Evolutionary conservation across 2,797 vertebrate species (phyloP).

Genomic region (Sebastes oblongus): DNA sequence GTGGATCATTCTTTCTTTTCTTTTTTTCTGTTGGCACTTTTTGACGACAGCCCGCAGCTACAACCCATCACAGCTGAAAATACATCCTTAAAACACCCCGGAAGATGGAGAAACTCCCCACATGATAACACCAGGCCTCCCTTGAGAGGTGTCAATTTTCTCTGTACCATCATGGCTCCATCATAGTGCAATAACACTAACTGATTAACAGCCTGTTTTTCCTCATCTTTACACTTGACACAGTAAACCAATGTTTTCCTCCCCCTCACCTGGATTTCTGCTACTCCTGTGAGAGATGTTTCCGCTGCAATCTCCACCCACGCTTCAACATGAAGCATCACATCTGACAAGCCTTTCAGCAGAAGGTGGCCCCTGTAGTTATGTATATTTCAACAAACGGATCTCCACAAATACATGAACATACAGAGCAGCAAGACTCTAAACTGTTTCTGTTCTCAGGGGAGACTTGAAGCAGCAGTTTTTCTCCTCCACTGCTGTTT

Average conservation of each 20-base stretch:
- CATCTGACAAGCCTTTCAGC: not conserved
- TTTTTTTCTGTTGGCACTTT: not conserved
- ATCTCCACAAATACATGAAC: not conserved
- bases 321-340: not conserved
- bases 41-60: not conserved
- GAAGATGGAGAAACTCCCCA: constrained; percentile 2
- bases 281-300: constrained; percentile 3
- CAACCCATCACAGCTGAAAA: constrained; percentile 18
- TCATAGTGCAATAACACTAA: constrained; percentile 1
- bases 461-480: not conserved
- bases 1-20: not conserved
- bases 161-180: not conserved
- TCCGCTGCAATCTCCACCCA: not conserved
- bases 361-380: not conserved
- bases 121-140: not conserved
- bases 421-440: not conserved
- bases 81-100: not conserved
- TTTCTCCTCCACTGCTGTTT: not conserved
- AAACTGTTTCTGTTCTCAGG: not conserved
- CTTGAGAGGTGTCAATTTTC: not conserved
- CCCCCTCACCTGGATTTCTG: constrained; percentile 15
- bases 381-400: not conserved
- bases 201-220: constrained; percentile 7
- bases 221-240: not conserved
- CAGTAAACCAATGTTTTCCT: not conserved